These are phyloP conservation scores for Chamaetylas fuelleborni DNA, from an alignment of 2,113 vertebrate species.

Conservation along the genomic window DNA sequence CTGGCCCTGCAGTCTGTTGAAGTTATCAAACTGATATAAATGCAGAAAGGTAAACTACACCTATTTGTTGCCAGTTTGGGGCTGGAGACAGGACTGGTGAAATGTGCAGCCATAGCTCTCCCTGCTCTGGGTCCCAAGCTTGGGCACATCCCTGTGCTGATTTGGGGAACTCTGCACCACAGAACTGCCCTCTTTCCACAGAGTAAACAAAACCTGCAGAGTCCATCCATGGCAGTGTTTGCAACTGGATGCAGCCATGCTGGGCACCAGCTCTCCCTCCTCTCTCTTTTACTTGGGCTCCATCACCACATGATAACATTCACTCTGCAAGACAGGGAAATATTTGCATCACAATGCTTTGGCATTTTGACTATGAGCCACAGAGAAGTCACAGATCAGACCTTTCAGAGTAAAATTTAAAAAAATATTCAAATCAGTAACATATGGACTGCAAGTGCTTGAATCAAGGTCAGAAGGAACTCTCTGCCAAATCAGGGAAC, in stretches of 20 bases:
- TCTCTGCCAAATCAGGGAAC: background rate
- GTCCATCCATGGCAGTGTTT: background rate
- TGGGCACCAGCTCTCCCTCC: background rate
- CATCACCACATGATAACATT: background rate
- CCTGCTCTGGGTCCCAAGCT: background rate
- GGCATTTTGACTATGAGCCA: background rate
- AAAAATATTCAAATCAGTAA: background rate
- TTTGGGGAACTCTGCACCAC: background rate
- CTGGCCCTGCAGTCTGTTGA: background rate
- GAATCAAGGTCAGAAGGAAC: constrained; percentile 26
- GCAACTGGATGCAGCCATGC: rapidly evolving
- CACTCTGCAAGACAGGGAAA: background rate
- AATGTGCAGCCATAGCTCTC: background rate
- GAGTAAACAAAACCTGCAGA: background rate
- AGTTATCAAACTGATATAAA: background rate
- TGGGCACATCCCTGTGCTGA: background rate
- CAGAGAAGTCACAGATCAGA: background rate
- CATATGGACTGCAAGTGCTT: background rate
- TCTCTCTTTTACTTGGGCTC: background rate
- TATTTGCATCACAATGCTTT: background rate
- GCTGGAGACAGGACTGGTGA: background rate
- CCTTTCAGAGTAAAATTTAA: background rate
- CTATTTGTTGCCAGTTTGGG: background rate
- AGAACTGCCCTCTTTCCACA: background rate
- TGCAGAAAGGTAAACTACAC: background rate